Base-by-base conservation (phyloP, 2,113 vertebrate species). In the Microcebus lehilahytsara region DNA sequence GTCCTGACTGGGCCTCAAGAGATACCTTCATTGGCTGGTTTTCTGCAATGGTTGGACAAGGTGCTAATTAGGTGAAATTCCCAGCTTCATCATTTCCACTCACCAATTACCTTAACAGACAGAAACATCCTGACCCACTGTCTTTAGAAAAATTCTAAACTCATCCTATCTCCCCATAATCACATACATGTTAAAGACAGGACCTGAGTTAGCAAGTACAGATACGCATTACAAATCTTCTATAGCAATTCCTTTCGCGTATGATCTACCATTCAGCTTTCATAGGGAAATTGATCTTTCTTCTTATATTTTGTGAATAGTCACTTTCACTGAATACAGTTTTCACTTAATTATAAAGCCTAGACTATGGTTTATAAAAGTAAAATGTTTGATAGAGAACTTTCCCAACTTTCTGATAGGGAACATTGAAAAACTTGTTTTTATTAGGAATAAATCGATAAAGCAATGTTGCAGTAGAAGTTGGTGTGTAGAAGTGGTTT, bases 11-110 rank as follows among this genome's bases (percentile, higher is more conserved):
- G 37, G 84, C 32, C 94, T 85, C 69, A 60, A 42, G 86, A 92
- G 37, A 17, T 23, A 34, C 34, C 49, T 91, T 75, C 56, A 79
- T 69, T 69, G 40, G 22, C 69, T 58, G 62, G 13, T 78, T 88
- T 89, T 95, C 84, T 95, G 80, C 75, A 95, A 79, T 93, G 42
- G 23, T 46, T 92, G 85, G 71, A 60, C 19, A 78, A 17, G 78
- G 6, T 91, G 40, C 46, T 88, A 96, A 92, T 71, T 75, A 96
- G 90, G 42, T 74, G 79, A 85, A 93, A 83, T 62, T 84, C 79
- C 37, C 53, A 71, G 64, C 34, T 90, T 90, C n/a, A 40, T 75
- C 80, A 66, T 14, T 46, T 88, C 42, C 19, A 64, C 67, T 84
- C n/a, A 80, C 42, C 30, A 71, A 11, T 91, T 85, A 85, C 34